Base-by-base conservation (phyloP, 1,140 invertebrate species). In the Scaptomyza hsui region DNA sequence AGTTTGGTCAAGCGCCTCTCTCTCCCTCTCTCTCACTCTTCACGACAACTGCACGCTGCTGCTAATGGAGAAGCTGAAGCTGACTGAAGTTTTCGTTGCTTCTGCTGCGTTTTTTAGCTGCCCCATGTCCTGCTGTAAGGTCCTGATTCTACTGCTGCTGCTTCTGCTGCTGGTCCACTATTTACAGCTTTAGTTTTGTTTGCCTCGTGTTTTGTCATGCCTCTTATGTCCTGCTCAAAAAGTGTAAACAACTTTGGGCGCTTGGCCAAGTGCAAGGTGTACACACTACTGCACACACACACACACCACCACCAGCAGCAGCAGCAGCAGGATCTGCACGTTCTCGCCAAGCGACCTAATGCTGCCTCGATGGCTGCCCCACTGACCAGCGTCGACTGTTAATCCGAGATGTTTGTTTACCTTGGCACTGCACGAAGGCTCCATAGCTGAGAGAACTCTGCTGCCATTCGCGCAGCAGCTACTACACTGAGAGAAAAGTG, bases 381-480 rank as follows among this genome's bases (percentile, higher is more conserved):
- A 77, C 77, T 85, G 81, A 74, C 81, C 81, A 86, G 53, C 72
- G 75, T 77, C 72, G 69, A 53, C 65, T 82, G 85, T 86, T 89
- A 89, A 89, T 89, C 85, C 85, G 85, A 85, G 85, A 89, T 89
- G 85, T 89, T 89, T 89, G 85, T 89, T 80, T 89, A 86, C 85
- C 80, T 85, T 85, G 71, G 65, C 72, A 68, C 73, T 72, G 60
- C 59, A 61, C 53, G 42, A 53, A 60, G 77, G 62, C 60, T 51
- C 18, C 39, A 37, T 18, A 35, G 55, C 26, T 10, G 6, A 26
- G 32, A 37, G 63, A 41, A 37, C 56, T 15, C 39, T 24, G 44
- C 37, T 55, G 16, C 21, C 4, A 13, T 5, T 39, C 12, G 13
- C 18, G 41, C 0, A 24, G 9, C 55, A 18, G 41, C 21, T 18